A percentile compares a stretch with the other conserved stretches of the same genome.
Conservation (phyloP, 92 coral and sea anemone genomes). For the Anthopleura xanthogrammica region DNA sequence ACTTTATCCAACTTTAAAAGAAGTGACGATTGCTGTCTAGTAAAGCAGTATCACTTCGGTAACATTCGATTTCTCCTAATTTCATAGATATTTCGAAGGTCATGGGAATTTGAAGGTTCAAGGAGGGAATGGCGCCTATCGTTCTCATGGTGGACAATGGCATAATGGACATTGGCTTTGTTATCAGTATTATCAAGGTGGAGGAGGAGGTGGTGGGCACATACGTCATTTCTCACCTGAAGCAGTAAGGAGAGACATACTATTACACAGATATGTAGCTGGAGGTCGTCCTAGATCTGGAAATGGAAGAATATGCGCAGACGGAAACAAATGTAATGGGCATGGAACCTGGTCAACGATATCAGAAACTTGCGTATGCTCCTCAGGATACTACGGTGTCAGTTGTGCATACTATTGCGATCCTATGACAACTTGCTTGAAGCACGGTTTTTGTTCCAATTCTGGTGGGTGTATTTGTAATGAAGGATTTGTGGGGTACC, state of each 20-base stretch:
- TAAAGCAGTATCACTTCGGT: no score
- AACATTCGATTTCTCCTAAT: no score
- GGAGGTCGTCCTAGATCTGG: conserved; percentile 55
- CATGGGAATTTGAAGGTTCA: conserved; percentile 66
- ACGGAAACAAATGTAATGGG: conserved; percentile 64
- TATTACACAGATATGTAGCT: conserved; percentile 55
- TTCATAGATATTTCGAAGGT: conserved; percentile 69
- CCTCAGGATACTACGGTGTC: conserved; percentile 66
- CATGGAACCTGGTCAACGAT: conserved; percentile 66
- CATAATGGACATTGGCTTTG: conserved; percentile 9
- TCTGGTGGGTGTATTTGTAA: conserved; percentile 87
- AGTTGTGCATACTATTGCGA: conserved; percentile 79
- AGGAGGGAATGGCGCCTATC: conserved; percentile 71
- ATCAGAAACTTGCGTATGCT: conserved; percentile 58
- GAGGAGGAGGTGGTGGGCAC: conserved; percentile 96
- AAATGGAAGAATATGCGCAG: conserved; percentile 62
- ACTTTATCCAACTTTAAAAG: no score
- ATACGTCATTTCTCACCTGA: conserved; percentile 77
- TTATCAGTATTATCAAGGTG: conserved; percentile 32
- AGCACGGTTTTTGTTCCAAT: conserved; percentile 73
- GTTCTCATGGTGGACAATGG: conserved; percentile 3
- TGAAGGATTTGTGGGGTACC: conserved; percentile 87
- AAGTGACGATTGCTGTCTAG: no score
- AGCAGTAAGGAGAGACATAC: conserved; percentile 70
- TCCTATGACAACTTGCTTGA: conserved; percentile 63